Conservation (phyloP, 2,113 vertebrate genomes). For the Girardinichthys multiradiatus region DNA sequence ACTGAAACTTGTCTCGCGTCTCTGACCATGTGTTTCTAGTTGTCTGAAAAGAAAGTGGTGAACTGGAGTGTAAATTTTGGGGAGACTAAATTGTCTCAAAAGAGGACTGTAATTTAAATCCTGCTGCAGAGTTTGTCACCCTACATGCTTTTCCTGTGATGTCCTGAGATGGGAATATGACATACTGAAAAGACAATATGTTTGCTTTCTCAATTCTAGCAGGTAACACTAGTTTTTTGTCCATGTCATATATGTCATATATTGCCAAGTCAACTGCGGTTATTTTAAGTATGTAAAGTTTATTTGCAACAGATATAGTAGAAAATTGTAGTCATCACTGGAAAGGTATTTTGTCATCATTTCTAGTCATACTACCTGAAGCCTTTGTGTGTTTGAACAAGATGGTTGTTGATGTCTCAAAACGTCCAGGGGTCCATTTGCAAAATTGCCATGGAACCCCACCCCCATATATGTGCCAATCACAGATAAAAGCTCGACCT, state of each 20-base stretch:
- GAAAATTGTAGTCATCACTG: neutral
- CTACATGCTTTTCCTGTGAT: neutral
- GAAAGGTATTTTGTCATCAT: neutral
- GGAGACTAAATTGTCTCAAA: slow-evolving; percentile 53
- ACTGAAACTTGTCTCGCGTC: slow-evolving; percentile 50
- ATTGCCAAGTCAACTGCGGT: neutral
- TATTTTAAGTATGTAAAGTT: neutral
- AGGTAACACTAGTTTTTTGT: neutral
- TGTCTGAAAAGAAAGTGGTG: slow-evolving; percentile 53
- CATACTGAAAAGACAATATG: slow-evolving; percentile 30
- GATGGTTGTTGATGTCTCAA: slow-evolving; percentile 6
- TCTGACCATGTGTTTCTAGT: slow-evolving; percentile 38
- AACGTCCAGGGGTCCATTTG: slow-evolving; percentile 5
- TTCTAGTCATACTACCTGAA: neutral
- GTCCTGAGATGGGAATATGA: slow-evolving; percentile 8
- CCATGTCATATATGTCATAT: neutral
- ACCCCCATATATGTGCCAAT: slow-evolving; percentile 17
- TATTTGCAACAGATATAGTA: neutral
- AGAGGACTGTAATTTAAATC: slow-evolving; percentile 69
- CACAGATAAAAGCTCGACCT: slow-evolving; percentile 44
- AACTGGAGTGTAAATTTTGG: slow-evolving; percentile 63
- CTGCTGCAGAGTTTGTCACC: slow-evolving; percentile 3
- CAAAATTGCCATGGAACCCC: slow-evolving; percentile 24
- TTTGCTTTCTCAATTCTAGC: slow-evolving; percentile 12
- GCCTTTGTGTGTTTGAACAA: neutral